Conservation (phyloP, 1,140 invertebrate species). For the Brachionus plicatilis region DNA sequence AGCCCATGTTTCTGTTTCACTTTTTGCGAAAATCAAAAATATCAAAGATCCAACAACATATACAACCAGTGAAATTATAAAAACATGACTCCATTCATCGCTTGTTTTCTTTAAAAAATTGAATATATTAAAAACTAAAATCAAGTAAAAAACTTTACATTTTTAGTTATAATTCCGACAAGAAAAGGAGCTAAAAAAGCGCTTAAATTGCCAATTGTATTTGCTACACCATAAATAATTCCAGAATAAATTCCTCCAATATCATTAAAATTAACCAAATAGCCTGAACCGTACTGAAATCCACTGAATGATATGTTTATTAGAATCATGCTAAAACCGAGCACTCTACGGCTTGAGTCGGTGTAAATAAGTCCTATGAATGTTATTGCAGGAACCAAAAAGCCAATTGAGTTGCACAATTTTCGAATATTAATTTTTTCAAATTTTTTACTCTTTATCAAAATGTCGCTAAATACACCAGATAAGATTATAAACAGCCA, state of each 20-base stretch:
- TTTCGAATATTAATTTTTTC: slow-evolving; percentile 15
- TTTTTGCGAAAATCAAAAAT: slow-evolving; percentile 50
- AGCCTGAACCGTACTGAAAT: slow-evolving; percentile 24
- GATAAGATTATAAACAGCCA: slow-evolving; percentile 20
- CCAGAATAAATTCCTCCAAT: slow-evolving; percentile 18
- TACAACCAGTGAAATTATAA: slow-evolving; percentile 51
- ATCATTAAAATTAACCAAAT: slow-evolving; percentile 12
- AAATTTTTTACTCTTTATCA: background rate
- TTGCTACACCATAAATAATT: slow-evolving; percentile 37
- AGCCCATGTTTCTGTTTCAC: slow-evolving; percentile 47
- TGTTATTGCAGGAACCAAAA: background rate
- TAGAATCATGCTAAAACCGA: slow-evolving; percentile 31
- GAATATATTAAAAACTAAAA: background rate
- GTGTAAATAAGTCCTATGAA: background rate
- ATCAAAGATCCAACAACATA: slow-evolving; percentile 48
- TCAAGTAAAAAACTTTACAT: background rate
- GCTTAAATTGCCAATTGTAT: background rate
- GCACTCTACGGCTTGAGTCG: background rate
- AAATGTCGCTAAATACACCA: background rate
- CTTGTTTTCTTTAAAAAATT: slow-evolving; percentile 25
- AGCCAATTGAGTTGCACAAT: slow-evolving; percentile 27
- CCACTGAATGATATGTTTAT: slow-evolving; percentile 36
- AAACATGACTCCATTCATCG: slow-evolving; percentile 54
- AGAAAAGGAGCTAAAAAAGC: slow-evolving; percentile 23
- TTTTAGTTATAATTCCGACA: slow-evolving; percentile 30